Evolutionary conservation across 2,888 invertebrate genomes (phyloP).

Genomic region (Tigriopus californicus): DNA sequence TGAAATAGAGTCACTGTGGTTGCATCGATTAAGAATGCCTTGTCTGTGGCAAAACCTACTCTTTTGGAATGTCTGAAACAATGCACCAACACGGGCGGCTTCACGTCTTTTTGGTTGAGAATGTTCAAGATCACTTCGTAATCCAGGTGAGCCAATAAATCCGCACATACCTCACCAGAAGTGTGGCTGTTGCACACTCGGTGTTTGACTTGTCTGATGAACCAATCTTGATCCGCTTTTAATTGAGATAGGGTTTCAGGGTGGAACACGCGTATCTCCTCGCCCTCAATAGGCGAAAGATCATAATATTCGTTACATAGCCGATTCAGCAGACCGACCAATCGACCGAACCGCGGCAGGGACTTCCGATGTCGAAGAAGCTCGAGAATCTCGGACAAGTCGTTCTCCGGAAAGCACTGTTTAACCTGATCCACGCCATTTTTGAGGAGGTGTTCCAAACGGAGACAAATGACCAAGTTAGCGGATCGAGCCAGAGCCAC

Average conservation of each 20-base stretch:
- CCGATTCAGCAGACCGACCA: conserved; percentile 43
- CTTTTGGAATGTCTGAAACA: background rate
- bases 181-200: conserved; percentile 28
- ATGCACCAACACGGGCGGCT: background rate
- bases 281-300: conserved; percentile 40
- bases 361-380: conserved; percentile 31
- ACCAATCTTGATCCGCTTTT: conserved; percentile 42
- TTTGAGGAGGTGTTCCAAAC: conserved; percentile 46
- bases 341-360: conserved; percentile 38
- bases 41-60: no score
- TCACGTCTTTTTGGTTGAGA: background rate
- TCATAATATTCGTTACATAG: conserved; percentile 43
- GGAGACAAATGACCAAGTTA: conserved; percentile 46
- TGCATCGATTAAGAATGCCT: no score
- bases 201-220: conserved; percentile 41
- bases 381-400: conserved; percentile 30
- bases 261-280: conserved; percentile 39
- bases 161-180: conserved; percentile 35
- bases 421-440: conserved; percentile 39
- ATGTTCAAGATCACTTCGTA: background rate
- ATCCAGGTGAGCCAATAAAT: conserved; percentile 19
- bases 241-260: conserved; percentile 40
- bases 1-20: no score
- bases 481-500: conserved; percentile 45
- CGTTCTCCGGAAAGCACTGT: conserved; percentile 46